Conservation (phyloP, 64 coral and sea anemone species). For the Actinia tenebrosa region DNA sequence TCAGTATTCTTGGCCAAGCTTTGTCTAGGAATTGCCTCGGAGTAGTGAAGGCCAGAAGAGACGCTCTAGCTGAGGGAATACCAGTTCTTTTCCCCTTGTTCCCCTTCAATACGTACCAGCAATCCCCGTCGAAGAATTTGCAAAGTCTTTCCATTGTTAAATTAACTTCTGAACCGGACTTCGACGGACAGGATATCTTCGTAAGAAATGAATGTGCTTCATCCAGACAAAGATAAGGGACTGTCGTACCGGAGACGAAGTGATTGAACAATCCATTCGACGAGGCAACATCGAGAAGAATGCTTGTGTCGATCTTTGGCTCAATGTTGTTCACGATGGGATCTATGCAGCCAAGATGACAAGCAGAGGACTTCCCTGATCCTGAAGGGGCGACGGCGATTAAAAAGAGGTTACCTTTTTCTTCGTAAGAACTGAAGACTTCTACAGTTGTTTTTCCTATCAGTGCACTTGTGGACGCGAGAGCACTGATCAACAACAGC, state of each 20-base stretch:
- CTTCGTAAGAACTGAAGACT: conserved; percentile 29
- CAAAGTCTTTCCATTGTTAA: conserved; percentile 54
- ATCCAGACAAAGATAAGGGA: conserved; percentile 29
- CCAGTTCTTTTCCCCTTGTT: conserved; percentile 44
- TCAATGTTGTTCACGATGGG: conserved; percentile 1
- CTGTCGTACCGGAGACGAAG: conserved; percentile 15
- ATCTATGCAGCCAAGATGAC: conserved; percentile 25
- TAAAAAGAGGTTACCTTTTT: conserved; percentile 41
- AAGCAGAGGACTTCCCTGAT: conserved; percentile 54
- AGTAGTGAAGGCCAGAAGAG: conserved; percentile 48
- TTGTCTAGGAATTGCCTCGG: conserved; percentile 54
- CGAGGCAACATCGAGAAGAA: conserved; percentile 19
- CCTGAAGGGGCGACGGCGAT: conserved; percentile 54
- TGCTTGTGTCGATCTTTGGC: conserved; percentile 14
- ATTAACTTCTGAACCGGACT: conserved; percentile 9
- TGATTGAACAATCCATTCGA: conserved; percentile 31
- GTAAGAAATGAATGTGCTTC: conserved; percentile 61
- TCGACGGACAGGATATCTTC: conserved; percentile 20
- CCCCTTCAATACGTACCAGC: conserved; percentile 59
- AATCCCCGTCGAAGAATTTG: conserved; percentile 58
- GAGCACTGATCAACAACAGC: conserved; percentile 23
- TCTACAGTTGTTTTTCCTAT: conserved; percentile 50
- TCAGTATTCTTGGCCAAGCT: conserved; percentile 51
- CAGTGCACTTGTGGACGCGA: conserved; percentile 48
- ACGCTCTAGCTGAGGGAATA: conserved; percentile 40